A percentile compares a stretch with the other conserved stretches of the same genome.
phyloP scores from a whole-genome alignment of 2,113 vertebrate species.

The Amia ocellicauda region DNA sequence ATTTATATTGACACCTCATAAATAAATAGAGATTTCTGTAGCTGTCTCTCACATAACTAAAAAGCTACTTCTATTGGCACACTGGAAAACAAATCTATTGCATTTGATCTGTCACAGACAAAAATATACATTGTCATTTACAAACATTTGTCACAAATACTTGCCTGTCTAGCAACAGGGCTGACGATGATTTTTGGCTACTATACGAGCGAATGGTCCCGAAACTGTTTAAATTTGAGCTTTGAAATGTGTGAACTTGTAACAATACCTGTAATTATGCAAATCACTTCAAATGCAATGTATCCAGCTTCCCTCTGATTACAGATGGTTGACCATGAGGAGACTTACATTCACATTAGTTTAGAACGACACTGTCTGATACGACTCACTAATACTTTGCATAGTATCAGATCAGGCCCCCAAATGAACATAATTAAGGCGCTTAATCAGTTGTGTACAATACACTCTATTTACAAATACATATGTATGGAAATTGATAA shows the following conservation, averaged over 20 bases:
- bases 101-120: slow-evolving; percentile 73
- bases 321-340: slow-evolving; percentile 26
- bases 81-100: slow-evolving; percentile 66
- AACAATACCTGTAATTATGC: slow-evolving; percentile 1
- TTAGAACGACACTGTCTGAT: slow-evolving; percentile 28
- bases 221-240: not conserved
- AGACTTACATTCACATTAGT: slow-evolving; percentile 51
- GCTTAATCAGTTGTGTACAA: slow-evolving; percentile 27
- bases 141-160: slow-evolving; percentile 64
- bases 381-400: slow-evolving; percentile 36
- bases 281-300: slow-evolving; percentile 36
- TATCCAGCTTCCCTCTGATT: slow-evolving; percentile 29
- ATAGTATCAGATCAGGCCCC: slow-evolving; percentile 41
- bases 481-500: slow-evolving; percentile 20
- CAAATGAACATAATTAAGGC: slow-evolving; percentile 41
- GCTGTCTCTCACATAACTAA: slow-evolving; percentile 57
- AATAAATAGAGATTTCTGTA: slow-evolving; percentile 79
- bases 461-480: slow-evolving; percentile 25
- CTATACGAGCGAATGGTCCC: slow-evolving; percentile 1
- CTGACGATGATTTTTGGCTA: slow-evolving; percentile 21
- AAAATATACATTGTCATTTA: slow-evolving; percentile 77
- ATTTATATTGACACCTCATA: slow-evolving; percentile 60
- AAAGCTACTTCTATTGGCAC: slow-evolving; percentile 56
- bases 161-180: slow-evolving; percentile 58
- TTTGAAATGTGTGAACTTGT: not conserved